Percentiles rank a stretch among this genome's conserved stretches.
These are phyloP conservation scores for Petrolisthes cinctipes DNA, from an alignment of 2,888 invertebrate species.

Conservation along the genomic window DNA sequence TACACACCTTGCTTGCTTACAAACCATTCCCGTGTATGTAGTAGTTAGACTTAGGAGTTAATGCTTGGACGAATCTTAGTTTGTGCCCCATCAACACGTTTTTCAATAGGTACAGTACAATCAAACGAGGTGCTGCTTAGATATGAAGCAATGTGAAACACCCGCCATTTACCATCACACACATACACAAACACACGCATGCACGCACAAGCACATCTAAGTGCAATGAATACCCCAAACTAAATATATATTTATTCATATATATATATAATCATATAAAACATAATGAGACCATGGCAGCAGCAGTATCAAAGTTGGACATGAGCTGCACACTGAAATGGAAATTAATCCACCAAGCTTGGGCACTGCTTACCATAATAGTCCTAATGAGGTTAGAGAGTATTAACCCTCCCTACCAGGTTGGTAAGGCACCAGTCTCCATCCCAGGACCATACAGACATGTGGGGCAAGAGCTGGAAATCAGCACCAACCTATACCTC, in stretches of 20 bases:
- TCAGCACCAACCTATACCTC: neutral
- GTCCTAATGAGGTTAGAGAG: no score
- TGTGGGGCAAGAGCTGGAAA: neutral
- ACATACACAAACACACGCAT: slow-evolving; percentile 10
- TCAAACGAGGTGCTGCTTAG: slow-evolving; percentile 19
- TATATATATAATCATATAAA: no score
- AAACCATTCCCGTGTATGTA: neutral
- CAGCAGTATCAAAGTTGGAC: slow-evolving; percentile 44
- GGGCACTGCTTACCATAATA: no score
- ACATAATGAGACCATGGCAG: slow-evolving; percentile 29
- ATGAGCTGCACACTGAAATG: slow-evolving; percentile 4
- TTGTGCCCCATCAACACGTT: slow-evolving; percentile 43
- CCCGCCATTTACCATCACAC: slow-evolving; percentile 21
- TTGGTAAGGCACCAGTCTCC: no score
- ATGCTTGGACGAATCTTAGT: slow-evolving; percentile 42
- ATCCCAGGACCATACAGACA: no score
- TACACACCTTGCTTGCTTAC: neutral
- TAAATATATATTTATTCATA: neutral
- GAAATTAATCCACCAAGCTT: no score
- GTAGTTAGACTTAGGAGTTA: slow-evolving; percentile 36
- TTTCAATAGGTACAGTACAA: slow-evolving; percentile 16
- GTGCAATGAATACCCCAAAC: slow-evolving; percentile 36
- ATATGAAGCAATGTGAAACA: slow-evolving; percentile 32
- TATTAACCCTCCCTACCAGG: no score
- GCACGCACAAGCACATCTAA: slow-evolving; percentile 25